Percentiles rank a stretch among this genome's conserved stretches.
These are phyloP conservation scores for Callipepla californica DNA, from an alignment of 2,113 vertebrate species.

Conservation along the genomic window DNA sequence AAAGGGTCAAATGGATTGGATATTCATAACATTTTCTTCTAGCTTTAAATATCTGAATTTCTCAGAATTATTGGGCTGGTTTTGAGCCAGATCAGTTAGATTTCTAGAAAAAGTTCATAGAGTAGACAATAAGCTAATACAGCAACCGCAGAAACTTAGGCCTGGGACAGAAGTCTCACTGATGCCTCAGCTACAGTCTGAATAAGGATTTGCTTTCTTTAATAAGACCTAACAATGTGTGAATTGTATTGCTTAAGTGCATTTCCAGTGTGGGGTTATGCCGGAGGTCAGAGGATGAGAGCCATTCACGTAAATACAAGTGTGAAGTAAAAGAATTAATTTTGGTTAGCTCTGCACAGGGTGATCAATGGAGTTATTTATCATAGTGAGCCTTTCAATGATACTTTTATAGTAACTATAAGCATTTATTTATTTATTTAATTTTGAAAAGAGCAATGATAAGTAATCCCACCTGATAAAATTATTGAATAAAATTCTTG, in stretches of 20 bases:
- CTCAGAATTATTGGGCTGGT: not conserved
- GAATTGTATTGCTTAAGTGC: constrained; percentile 51
- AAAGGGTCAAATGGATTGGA: not conserved
- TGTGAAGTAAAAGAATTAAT: constrained; percentile 44
- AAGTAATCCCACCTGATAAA: not conserved
- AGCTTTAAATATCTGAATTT: not conserved
- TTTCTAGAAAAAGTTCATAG: not conserved
- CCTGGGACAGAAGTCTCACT: not conserved
- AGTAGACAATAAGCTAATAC: not conserved
- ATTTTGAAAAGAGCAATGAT: not conserved
- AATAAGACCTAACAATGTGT: constrained; percentile 52
- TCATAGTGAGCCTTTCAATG: not conserved
- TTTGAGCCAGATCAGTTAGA: not conserved
- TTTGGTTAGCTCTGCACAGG: not conserved
- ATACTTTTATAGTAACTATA: not conserved
- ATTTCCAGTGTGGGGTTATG: constrained; percentile 16
- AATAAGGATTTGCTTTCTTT: constrained; percentile 54
- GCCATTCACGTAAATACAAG: constrained; percentile 39
- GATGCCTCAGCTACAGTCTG: not conserved
- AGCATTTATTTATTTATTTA: not conserved
- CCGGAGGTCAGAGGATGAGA: constrained; percentile 60
- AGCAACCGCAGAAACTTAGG: not conserved
- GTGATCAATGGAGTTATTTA: constrained; percentile 24
- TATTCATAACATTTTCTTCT: not conserved
- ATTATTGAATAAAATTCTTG: not conserved